Evolutionary conservation across 2,888 invertebrate species (phyloP).

Genomic region (Drosophila infuscata): DNA sequence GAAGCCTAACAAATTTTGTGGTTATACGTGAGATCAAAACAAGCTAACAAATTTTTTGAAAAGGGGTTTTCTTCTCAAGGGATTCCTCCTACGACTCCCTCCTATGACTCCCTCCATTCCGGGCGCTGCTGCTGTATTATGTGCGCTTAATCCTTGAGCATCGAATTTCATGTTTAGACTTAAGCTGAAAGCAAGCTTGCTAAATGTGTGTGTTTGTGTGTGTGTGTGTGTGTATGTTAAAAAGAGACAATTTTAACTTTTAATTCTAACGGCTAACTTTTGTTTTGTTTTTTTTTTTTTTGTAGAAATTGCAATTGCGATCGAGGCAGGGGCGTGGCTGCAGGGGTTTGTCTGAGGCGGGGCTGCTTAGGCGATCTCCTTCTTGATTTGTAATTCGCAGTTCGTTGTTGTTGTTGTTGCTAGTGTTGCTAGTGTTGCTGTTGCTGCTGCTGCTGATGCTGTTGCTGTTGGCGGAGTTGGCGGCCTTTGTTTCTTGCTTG

Average conservation of each 20-base stretch:
- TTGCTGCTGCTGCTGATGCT: constrained; percentile 9
- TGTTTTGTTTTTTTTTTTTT: background rate
- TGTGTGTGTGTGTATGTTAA: constrained; percentile 31
- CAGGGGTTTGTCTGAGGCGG: background rate
- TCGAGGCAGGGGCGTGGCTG: constrained; percentile 6
- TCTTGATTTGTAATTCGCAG: constrained; percentile 82
- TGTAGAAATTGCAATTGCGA: constrained; percentile 45
- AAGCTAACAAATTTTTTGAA: constrained; percentile 53
- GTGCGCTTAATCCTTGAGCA: constrained; percentile 61
- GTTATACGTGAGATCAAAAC: constrained; percentile 74
- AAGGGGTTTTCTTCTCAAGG: constrained; percentile 6
- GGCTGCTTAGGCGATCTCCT: constrained; percentile 74
- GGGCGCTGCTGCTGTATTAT: constrained; percentile 14
- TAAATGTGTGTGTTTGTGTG: constrained; percentile 20
- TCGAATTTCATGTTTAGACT: constrained; percentile 13
- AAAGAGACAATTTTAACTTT: constrained; percentile 57
- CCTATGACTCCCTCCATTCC: no score
- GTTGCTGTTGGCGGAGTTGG: constrained; percentile 56
- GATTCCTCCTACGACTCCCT: background rate
- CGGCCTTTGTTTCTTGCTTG: constrained; percentile 82
- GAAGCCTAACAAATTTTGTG: constrained; percentile 66
- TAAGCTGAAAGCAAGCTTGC: constrained; percentile 18
- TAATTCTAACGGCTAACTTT: constrained; percentile 40
- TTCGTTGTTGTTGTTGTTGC: constrained; percentile 74
- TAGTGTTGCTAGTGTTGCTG: constrained; percentile 21